A percentile compares a stretch with the other conserved stretches of the same genome.
These are phyloP conservation scores for Leucopsar rothschildi DNA, from an alignment of 2,113 vertebrate genomes.

Conservation along the genomic window DNA sequence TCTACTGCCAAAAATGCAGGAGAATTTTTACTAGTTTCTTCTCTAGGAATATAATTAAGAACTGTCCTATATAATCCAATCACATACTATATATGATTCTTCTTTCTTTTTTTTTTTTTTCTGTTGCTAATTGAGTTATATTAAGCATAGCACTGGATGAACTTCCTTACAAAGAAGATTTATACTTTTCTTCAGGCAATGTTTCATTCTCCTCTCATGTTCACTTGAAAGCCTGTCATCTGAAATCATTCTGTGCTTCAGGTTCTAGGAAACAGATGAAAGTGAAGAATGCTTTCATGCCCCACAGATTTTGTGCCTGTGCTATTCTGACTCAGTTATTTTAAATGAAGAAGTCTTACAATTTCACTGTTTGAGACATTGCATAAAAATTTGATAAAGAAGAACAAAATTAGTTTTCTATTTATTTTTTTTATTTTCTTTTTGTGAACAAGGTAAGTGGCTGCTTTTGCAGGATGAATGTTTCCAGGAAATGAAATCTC, in stretches of 20 bases:
- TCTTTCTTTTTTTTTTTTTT: neutral
- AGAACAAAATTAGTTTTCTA: neutral
- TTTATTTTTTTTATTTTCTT: neutral
- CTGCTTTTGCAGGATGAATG: neutral
- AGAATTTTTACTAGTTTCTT: neutral
- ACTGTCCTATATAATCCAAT: neutral
- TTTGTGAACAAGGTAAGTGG: neutral
- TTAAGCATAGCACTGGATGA: neutral
- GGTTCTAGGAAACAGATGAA: constrained; percentile 55
- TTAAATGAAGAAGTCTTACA: neutral
- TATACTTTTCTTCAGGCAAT: constrained; percentile 36
- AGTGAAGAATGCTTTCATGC: constrained; percentile 44
- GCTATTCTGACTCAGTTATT: constrained; percentile 31
- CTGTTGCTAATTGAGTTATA: neutral
- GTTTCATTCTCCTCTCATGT: constrained; percentile 39
- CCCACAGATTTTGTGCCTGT: neutral
- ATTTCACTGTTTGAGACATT: constrained; percentile 3
- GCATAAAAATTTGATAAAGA: neutral
- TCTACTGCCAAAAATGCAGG: neutral
- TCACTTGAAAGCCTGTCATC: constrained; percentile 54
- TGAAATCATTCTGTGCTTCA: constrained; percentile 50
- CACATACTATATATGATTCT: neutral
- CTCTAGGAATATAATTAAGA: neutral
- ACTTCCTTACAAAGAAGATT: constrained; percentile 15
- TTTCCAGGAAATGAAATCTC: neutral